A percentile compares a stretch with the other conserved stretches of the same genome.
Evolutionary conservation across 2,113 vertebrate genomes (phyloP).

Genomic region (Oenanthe melanoleuca): DNA sequence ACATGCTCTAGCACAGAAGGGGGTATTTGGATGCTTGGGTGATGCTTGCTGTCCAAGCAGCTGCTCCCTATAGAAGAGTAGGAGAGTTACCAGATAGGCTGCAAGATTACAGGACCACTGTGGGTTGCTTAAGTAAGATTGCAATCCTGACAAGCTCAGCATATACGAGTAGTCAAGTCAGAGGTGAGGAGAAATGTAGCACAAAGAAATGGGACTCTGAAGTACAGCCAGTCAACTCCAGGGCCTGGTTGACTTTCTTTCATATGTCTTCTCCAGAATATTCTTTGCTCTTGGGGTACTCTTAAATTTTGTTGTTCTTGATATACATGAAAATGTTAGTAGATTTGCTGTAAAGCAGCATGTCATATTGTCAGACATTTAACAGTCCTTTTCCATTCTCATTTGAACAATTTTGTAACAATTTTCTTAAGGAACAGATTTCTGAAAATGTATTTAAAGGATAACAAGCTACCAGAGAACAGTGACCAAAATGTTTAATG

Average conservation of each 20-base stretch:
- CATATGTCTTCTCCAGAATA: not conserved
- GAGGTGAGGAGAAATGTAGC: not conserved
- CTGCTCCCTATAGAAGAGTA: not conserved
- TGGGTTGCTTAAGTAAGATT: not conserved
- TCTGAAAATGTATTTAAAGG: not conserved
- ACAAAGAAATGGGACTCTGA: not conserved
- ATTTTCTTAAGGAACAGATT: not conserved
- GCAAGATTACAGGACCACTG: not conserved
- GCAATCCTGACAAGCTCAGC: not conserved
- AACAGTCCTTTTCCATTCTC: not conserved
- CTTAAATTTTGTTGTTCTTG: not conserved
- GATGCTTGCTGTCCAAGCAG: not conserved
- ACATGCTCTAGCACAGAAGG: not conserved
- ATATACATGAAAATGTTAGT: not conserved
- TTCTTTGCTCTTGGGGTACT: not conserved
- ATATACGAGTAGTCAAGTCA: not conserved
- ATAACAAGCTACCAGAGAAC: not conserved
- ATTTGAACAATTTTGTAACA: not conserved
- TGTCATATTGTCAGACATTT: not conserved
- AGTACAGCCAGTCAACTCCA: not conserved
- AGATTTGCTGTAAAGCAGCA: not conserved
- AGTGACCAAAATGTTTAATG: not conserved
- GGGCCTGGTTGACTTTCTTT: not conserved
- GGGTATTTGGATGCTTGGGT: not conserved
- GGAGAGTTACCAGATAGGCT: not conserved